These are phyloP conservation scores for Micropoecilia bifurca DNA, from an alignment of 2,797 vertebrate genomes.

Conservation along the genomic window DNA sequence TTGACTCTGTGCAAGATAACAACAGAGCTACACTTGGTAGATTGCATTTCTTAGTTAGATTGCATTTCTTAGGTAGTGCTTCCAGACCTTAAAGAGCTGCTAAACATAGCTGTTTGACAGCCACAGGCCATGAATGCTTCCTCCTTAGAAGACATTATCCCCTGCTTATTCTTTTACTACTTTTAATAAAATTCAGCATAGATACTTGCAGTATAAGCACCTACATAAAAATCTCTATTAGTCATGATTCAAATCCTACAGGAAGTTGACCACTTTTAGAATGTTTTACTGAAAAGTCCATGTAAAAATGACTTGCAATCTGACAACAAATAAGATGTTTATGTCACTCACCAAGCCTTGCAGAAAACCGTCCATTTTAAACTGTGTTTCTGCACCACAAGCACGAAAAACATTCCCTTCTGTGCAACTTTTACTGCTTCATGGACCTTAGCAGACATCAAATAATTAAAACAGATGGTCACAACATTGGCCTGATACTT, in stretches of 20 bases:
- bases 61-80: not conserved
- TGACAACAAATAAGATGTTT: not conserved
- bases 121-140: not conserved
- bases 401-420: not conserved
- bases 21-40: conserved; percentile 1
- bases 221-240: not conserved
- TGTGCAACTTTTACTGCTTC: not conserved
- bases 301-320: not conserved
- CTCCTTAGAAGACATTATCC: not conserved
- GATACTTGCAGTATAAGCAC: not conserved
- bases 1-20: conserved; percentile 15
- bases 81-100: not conserved
- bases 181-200: not conserved
- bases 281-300: not conserved
- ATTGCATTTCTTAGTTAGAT: not conserved
- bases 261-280: not conserved
- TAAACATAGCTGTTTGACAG: not conserved
- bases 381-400: not conserved
- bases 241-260: not conserved
- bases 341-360: not conserved
- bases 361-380: not conserved
- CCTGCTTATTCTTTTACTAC: not conserved
- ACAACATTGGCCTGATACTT: not conserved
- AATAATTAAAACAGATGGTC: not conserved
- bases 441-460: not conserved